These are phyloP conservation scores for Andricus quercusramuli DNA, from an alignment of 2,888 invertebrate genomes.

Conservation along the genomic window DNA sequence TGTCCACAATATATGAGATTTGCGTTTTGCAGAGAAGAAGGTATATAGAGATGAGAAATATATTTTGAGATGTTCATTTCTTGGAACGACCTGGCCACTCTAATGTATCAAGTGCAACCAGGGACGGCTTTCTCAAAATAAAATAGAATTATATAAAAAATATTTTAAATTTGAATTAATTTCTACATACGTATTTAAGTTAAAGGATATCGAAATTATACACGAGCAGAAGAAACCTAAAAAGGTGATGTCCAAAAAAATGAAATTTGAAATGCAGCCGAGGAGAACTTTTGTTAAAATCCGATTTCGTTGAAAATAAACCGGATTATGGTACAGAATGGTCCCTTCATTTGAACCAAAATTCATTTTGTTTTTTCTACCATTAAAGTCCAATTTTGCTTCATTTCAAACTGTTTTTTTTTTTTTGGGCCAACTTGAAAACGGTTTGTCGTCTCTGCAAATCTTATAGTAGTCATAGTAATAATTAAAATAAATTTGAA, in stretches of 20 bases:
- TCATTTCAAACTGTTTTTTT: too few relatives aligned
- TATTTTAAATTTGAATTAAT: neutral
- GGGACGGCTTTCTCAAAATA: neutral
- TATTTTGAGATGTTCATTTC: constrained; percentile 65
- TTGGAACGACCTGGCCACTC: constrained; percentile 66
- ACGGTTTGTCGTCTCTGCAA: neutral
- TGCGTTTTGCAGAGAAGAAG: constrained; percentile 10
- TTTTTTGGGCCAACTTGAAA: neutral
- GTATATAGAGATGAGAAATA: constrained; percentile 52
- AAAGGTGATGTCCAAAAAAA: too few relatives aligned
- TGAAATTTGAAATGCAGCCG: too few relatives aligned
- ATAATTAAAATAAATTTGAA: neutral
- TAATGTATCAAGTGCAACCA: constrained; percentile 65
- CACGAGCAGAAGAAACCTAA: too few relatives aligned
- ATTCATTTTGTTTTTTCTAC: too few relatives aligned
- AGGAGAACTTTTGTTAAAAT: too few relatives aligned
- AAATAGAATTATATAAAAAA: neutral
- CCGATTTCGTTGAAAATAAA: too few relatives aligned
- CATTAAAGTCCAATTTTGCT: too few relatives aligned
- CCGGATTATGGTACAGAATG: neutral
- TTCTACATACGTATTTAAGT: neutral
- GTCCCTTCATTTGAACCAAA: too few relatives aligned
- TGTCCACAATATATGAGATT: neutral
- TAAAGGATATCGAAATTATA: neutral
- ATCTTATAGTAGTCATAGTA: neutral